Percentiles rank a stretch among this genome's conserved stretches.
These are phyloP conservation scores for Pollenia labialis DNA, from an alignment of 2,888 invertebrate genomes.

Conservation along the genomic window DNA sequence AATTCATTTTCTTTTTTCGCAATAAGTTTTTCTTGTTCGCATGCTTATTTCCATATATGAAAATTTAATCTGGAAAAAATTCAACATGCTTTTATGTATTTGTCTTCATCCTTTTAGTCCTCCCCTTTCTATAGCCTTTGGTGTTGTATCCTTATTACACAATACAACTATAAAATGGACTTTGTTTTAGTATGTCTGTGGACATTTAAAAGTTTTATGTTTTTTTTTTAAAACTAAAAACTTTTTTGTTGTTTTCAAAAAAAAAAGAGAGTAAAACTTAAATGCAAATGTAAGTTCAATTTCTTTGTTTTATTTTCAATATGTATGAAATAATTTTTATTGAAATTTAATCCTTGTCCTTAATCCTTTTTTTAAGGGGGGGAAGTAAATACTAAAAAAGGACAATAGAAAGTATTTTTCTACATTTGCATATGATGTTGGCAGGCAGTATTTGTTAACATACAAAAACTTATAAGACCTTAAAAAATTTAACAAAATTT, in stretches of 20 bases:
- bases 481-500: conserved; percentile 7
- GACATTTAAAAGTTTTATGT: conserved; percentile 51
- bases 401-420: conserved; percentile 25
- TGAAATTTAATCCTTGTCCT: conserved; percentile 66
- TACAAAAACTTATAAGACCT: neutral
- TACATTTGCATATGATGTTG: conserved; percentile 31
- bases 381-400: neutral
- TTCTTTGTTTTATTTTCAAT: conserved; percentile 42
- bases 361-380: neutral
- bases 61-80: conserved; percentile 26
- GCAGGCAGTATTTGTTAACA: conserved; percentile 11
- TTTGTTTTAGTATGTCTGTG: conserved; percentile 59
- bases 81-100: conserved; percentile 40
- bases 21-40: conserved; percentile 16
- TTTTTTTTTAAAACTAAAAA: neutral
- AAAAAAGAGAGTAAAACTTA: conserved; percentile 22
- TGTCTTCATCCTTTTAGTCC: conserved; percentile 18
- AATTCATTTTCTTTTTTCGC: conserved; percentile 28
- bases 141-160: conserved; percentile 52
- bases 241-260: conserved; percentile 33
- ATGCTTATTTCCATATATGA: conserved; percentile 36
- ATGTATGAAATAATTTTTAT: conserved; percentile 59
- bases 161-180: conserved; percentile 57
- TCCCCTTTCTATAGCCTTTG: conserved; percentile 26
- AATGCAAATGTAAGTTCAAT: conserved; percentile 56